A percentile compares a stretch with the other conserved stretches of the same genome.
phyloP scores from a whole-genome alignment of 2,888 invertebrate species.

The Sarcophaga variegata region DNA sequence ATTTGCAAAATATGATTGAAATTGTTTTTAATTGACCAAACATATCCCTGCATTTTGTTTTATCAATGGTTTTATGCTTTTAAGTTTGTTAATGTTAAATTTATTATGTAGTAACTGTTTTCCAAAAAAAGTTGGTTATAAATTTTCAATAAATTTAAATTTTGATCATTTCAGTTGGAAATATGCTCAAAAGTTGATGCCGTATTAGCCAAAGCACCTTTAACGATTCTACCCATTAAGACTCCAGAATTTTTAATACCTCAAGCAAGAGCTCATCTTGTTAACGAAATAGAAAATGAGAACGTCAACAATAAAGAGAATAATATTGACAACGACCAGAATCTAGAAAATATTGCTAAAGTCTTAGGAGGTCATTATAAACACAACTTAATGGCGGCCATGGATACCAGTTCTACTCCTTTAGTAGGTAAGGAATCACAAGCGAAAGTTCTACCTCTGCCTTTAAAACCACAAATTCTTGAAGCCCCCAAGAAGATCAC shows the following conservation, averaged over 20 bases:
- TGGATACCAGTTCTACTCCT: conserved; percentile 54
- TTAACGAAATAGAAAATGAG: conserved; percentile 44
- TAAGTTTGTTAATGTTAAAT: too few species aligned
- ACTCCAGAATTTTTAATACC: conserved; percentile 84
- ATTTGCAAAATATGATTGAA: too few species aligned
- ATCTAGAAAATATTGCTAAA: conserved; percentile 54
- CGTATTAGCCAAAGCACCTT: conserved; percentile 88
- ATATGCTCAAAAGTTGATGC: conserved; percentile 88
- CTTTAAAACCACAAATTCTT: conserved; percentile 55
- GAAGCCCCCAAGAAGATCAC: conserved; percentile 40
- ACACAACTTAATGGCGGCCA: conserved; percentile 76
- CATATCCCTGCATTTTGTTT: too few species aligned
- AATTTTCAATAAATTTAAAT: background rate
- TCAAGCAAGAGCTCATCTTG: conserved; percentile 74
- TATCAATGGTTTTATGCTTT: too few species aligned
- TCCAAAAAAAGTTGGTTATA: too few species aligned
- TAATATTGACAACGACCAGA: conserved; percentile 20
- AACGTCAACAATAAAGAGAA: background rate
- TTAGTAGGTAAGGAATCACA: conserved; percentile 32
- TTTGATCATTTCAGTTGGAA: conserved; percentile 84
- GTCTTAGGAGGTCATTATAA: conserved; percentile 76
- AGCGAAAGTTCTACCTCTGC: conserved; percentile 56
- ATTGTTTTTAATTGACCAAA: too few species aligned
- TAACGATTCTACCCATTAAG: conserved; percentile 86
- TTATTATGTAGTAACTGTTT: too few species aligned